Base-by-base conservation (phyloP, 2,113 vertebrate genomes). In the Sorex araneus region DNA sequence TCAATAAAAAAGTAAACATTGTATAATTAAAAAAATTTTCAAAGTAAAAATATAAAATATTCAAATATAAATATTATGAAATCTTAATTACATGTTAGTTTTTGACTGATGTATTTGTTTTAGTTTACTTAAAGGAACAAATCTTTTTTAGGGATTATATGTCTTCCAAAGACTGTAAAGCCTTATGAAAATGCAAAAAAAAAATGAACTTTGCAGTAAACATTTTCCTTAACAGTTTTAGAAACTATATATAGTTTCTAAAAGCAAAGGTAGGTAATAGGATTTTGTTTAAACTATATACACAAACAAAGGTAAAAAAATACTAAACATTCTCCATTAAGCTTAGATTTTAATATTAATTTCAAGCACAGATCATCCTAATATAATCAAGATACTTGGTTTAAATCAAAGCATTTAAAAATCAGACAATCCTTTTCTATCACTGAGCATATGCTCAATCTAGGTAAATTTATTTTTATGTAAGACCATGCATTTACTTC, bases 31-130 rank as follows among this genome's bases (percentile, higher is more conserved):
- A 50, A 2, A 50, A 50, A 50, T 28, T 57, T 89, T 50, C 43
- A 89, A 77, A 88, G 10, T 57, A 81, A 16, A 83, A 78, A 74
- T 47, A 64, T 32, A 73, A 71, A 78, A 83, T 80, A 89, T 0
- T 30, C 43, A 83, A 1, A 73, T 76, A n/a, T 8, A 77, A 57
- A 13, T 6, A 54, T 0, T 77, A 12, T 23, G 9, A 1, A 40
- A 11, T 75, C 90, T 74, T 36, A 3, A 12, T 82, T 3, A 2
- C 43, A 10, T 66, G 57, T 47, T 57, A 85, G 54, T 92, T 91
- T 89, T 57, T 89, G 19, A 83, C 25, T 81, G 83, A 67, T 54
- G 8, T 84, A 91, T 57, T 79, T 40, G 40, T 84, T 84, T 76
- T 0, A 45, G 13, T 88, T 94, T 36, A 12, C 18, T 63, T 87